Evolutionary conservation across 1,140 invertebrate species (phyloP).

Genomic region (Phymorhynchus buccinoides): DNA sequence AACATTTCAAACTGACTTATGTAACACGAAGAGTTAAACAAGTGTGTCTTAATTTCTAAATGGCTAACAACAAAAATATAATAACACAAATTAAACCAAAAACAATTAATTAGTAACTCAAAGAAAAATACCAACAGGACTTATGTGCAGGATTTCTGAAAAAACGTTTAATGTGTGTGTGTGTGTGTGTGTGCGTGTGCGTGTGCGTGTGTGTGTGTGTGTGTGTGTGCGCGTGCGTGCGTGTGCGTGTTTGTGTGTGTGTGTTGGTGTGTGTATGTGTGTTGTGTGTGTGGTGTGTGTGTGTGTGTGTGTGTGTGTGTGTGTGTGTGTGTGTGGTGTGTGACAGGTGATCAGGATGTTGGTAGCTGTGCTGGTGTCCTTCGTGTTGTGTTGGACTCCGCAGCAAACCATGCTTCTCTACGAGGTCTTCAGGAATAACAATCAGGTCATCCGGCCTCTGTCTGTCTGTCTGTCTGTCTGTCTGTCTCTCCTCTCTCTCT

Average conservation of each 20-base stretch:
- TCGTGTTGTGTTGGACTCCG: conserved; percentile 71
- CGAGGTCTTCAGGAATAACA: conserved; percentile 53
- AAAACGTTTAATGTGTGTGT: neutral
- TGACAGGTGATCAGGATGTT: conserved; percentile 74
- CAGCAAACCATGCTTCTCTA: conserved; percentile 64
- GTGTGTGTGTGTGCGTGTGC: neutral
- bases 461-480: neutral
- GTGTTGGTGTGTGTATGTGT: neutral
- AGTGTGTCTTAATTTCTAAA: no score
- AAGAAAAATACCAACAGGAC: no score
- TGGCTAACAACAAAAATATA: no score
- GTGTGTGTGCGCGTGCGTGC: neutral
- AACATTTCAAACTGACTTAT: no score
- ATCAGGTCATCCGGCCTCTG: neutral
- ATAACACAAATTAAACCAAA: no score
- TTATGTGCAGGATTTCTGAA: no score
- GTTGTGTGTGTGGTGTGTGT: neutral
- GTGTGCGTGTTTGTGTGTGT: neutral
- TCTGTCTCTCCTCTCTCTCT: no score
- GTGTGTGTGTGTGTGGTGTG: neutral
- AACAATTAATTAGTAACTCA: no score
- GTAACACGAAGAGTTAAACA: no score
- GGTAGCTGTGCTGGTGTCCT: conserved; percentile 71
- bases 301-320: neutral
- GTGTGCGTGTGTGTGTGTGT: neutral